Conservation (phyloP, 2,113 vertebrate species). For the Butorides virescens region DNA sequence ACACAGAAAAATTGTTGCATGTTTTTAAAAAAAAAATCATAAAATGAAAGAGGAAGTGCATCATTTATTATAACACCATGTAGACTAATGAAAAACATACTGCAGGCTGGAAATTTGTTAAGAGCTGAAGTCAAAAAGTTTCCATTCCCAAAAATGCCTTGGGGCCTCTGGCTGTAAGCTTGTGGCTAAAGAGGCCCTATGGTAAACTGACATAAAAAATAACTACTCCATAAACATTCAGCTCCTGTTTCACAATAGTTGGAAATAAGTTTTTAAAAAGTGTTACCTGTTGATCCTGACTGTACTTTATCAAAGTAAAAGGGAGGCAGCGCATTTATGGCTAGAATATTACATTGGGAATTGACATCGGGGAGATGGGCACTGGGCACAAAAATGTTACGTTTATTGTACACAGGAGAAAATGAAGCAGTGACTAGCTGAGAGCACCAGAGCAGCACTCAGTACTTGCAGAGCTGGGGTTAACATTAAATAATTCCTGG, state of each 20-base stretch:
- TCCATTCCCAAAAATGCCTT: conserved; percentile 37
- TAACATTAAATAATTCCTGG: background rate
- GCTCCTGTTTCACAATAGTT: conserved; percentile 46
- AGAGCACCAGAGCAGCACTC: background rate
- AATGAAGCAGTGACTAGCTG: background rate
- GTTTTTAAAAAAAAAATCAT: conserved; percentile 17
- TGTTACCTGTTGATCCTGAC: background rate
- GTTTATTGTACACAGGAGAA: background rate
- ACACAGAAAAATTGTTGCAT: conserved; percentile 41
- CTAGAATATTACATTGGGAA: background rate
- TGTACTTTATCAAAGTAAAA: background rate
- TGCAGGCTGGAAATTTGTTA: conserved; percentile 57
- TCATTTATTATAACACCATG: conserved; percentile 60
- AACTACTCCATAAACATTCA: conserved; percentile 37
- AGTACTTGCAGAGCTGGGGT: background rate
- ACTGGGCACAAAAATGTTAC: background rate
- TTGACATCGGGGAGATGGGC: background rate
- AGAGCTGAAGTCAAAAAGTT: conserved; percentile 40
- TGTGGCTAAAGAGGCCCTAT: conserved; percentile 39
- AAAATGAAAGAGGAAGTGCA: conserved; percentile 59
- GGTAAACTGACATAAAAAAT: conserved; percentile 54
- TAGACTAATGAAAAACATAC: conserved; percentile 61
- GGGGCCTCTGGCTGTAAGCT: conserved; percentile 18
- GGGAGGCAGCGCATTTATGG: background rate
- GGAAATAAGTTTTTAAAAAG: background rate